These are phyloP conservation scores for Mus spretus DNA, from an alignment of 2,797 vertebrate species.

Conservation along the genomic window DNA sequence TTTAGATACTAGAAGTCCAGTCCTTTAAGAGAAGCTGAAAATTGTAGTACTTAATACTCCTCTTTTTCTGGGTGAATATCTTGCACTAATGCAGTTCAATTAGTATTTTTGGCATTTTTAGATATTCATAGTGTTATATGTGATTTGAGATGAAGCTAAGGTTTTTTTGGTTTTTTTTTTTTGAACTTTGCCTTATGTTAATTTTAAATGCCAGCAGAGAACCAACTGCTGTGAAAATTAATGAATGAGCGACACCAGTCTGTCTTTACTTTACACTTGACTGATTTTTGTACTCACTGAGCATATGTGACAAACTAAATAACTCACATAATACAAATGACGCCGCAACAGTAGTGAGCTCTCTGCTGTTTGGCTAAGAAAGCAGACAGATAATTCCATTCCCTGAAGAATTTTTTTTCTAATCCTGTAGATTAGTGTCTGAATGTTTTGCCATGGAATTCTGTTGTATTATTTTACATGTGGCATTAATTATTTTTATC, in stretches of 20 bases:
- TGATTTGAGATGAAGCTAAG: constrained; percentile 86
- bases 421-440: not conserved
- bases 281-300: constrained; percentile 81
- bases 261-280: constrained; percentile 87
- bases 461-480: not conserved
- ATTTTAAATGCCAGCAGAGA: constrained; percentile 89
- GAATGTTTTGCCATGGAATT: not conserved
- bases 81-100: constrained; percentile 87
- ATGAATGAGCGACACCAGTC: constrained; percentile 87
- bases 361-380: constrained; percentile 34
- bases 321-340: constrained; percentile 71
- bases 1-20: constrained; percentile 79
- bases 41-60: constrained; percentile 85
- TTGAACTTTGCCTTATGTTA: constrained; percentile 87
- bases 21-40: constrained; percentile 78
- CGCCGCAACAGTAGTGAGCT: constrained; percentile 64
- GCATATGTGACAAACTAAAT: constrained; percentile 83
- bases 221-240: constrained; percentile 90
- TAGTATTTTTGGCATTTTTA: constrained; percentile 84
- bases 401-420: not conserved
- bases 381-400: not conserved
- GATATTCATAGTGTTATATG: constrained; percentile 83
- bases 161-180: constrained; percentile 68
- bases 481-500: not conserved
- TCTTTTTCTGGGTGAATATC: constrained; percentile 85